phyloP scores from a whole-genome alignment of 2,888 invertebrate genomes.

The Idaea aversata region DNA sequence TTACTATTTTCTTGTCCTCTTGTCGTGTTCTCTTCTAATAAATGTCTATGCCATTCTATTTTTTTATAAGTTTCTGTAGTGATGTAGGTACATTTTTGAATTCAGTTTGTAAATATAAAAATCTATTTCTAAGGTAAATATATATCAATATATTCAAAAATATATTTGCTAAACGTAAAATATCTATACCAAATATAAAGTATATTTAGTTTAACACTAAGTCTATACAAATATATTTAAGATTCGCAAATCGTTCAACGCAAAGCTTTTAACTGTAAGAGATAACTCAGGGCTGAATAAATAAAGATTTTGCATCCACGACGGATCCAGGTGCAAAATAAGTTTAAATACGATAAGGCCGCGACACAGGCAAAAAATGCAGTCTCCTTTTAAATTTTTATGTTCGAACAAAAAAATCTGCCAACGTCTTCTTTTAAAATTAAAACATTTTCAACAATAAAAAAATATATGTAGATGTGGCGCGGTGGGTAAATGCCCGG shows the following conservation, averaged over 20 bases:
- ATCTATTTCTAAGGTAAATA: too few relatives aligned
- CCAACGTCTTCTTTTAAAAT: not conserved
- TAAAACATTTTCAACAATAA: too few relatives aligned
- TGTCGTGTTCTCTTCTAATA: too few relatives aligned
- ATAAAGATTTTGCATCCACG: conserved; percentile 22
- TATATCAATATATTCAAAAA: too few relatives aligned
- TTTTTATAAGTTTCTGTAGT: too few relatives aligned
- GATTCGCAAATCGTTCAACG: conserved; percentile 21
- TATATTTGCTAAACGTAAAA: not conserved
- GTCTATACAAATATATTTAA: conserved; percentile 11
- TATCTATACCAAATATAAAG: not conserved
- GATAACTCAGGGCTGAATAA: conserved; percentile 38
- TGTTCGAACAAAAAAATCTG: not conserved
- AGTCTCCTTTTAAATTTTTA: not conserved
- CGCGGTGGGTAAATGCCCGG: too few relatives aligned
- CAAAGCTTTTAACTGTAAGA: conserved; percentile 25
- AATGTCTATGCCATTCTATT: too few relatives aligned
- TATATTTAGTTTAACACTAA: not conserved
- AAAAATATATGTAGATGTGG: too few relatives aligned
- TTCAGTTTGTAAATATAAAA: too few relatives aligned
- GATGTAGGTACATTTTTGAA: too few relatives aligned
- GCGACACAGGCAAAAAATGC: not conserved
- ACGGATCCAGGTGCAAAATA: not conserved
- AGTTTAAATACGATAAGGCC: not conserved
- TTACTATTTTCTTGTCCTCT: too few relatives aligned